Percentiles rank a stretch among this genome's conserved stretches.
phyloP scores from a whole-genome alignment of 2,888 invertebrate species.

The Eilema griseolum region DNA sequence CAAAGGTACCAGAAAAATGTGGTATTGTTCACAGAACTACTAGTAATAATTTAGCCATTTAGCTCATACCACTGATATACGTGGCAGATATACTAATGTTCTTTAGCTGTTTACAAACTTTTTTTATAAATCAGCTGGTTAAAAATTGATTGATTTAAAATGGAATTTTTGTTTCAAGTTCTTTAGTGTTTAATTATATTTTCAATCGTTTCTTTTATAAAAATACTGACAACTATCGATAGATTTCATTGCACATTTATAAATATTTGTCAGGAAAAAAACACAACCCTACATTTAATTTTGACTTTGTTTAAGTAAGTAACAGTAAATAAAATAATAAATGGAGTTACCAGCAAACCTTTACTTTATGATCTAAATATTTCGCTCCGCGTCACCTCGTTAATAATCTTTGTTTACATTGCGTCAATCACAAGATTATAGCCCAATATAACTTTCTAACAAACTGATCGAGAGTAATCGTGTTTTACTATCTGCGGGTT shows the following conservation, averaged over 20 bases:
- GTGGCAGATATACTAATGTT: too few relatives aligned
- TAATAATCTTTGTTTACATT: neutral
- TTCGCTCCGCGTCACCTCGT: neutral
- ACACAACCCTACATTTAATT: neutral
- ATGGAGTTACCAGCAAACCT: neutral
- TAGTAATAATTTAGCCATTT: too few relatives aligned
- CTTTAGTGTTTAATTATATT: too few relatives aligned
- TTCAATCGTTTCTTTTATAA: too few relatives aligned
- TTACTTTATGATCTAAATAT: neutral
- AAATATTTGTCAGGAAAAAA: neutral
- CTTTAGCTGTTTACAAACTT: too few relatives aligned
- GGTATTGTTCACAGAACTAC: too few relatives aligned
- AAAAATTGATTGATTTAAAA: too few relatives aligned
- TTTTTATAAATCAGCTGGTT: too few relatives aligned
- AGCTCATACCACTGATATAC: too few relatives aligned
- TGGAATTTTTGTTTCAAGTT: too few relatives aligned
- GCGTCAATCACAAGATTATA: conserved; percentile 13
- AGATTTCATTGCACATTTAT: neutral
- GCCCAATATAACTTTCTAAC: neutral
- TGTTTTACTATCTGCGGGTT: neutral
- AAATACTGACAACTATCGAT: too few relatives aligned
- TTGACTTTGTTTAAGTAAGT: neutral
- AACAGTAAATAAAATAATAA: neutral
- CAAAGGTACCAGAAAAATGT: too few relatives aligned
- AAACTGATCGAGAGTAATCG: conserved; percentile 1